Conservation (phyloP, 2,888 invertebrate species). For the Mactromeris polynyma region DNA sequence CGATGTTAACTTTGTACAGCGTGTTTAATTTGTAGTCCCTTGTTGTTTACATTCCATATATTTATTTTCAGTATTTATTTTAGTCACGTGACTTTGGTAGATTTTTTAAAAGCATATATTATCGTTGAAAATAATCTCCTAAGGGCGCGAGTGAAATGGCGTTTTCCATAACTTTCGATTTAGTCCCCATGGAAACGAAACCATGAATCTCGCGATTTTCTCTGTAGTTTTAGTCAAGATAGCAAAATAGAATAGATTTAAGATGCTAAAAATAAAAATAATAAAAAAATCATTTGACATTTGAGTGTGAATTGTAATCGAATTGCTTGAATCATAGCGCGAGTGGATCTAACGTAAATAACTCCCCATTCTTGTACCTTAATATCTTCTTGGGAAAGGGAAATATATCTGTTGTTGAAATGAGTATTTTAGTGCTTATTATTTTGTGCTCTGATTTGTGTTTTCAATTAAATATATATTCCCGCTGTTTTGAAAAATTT, state of each 20-base stretch:
- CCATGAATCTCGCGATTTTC: neutral
- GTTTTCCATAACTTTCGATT: neutral
- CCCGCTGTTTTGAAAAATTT: neutral
- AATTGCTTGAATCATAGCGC: neutral
- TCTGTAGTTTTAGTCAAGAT: neutral
- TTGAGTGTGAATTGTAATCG: slow-evolving; percentile 35
- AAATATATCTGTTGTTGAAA: neutral
- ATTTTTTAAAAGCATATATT: neutral
- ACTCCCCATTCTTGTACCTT: neutral
- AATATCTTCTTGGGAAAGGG: slow-evolving; percentile 17
- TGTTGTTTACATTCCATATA: slow-evolving; percentile 53
- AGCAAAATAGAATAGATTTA: slow-evolving; percentile 14
- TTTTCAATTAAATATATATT: slow-evolving; percentile 4
- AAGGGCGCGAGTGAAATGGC: neutral
- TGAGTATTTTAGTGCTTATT: slow-evolving; percentile 19
- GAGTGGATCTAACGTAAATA: neutral
- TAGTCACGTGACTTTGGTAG: slow-evolving; percentile 23
- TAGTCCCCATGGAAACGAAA: neutral
- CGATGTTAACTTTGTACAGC: slow-evolving; percentile 61
- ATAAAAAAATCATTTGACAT: slow-evolving; percentile 32
- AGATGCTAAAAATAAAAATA: slow-evolving; percentile 26
- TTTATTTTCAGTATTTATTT: slow-evolving; percentile 49
- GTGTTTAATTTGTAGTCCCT: slow-evolving; percentile 44
- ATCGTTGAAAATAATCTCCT: neutral
- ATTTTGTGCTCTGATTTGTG: slow-evolving; percentile 19